phyloP scores from a whole-genome alignment of 2,113 vertebrate species.

The Brachyhypopomus gauderio region DNA sequence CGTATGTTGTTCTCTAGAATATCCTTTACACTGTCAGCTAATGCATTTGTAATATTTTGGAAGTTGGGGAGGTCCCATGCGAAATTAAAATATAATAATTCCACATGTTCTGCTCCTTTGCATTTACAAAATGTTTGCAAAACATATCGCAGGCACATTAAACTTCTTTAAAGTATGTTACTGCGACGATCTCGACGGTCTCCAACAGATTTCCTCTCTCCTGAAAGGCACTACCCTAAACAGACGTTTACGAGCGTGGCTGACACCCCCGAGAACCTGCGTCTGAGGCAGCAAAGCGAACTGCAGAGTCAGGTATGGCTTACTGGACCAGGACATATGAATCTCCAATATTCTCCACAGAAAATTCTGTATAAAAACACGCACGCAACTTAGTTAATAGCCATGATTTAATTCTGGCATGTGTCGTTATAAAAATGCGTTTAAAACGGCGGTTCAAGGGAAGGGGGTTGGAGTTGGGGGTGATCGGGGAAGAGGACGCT shows the following conservation, averaged over 20 bases:
- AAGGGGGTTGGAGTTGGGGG: neutral
- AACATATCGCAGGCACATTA: neutral
- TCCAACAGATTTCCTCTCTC: neutral
- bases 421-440: neutral
- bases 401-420: neutral
- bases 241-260: conserved; percentile 87
- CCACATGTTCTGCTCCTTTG: neutral
- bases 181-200: neutral
- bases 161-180: neutral
- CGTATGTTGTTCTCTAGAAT: conserved; percentile 78
- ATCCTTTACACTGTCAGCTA: neutral
- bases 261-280: conserved; percentile 87
- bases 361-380: neutral
- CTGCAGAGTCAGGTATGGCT: conserved; percentile 86
- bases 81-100: neutral
- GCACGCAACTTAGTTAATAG: neutral
- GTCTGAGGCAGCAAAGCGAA: conserved; percentile 87
- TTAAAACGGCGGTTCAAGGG: neutral
- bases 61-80: neutral
- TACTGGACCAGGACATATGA: neutral
- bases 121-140: neutral
- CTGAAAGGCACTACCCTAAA: conserved; percentile 85
- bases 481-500: neutral
- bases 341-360: neutral
- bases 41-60: neutral